Conservation (phyloP, 2,797 vertebrate genomes). For the Helarctos malayanus region DNA sequence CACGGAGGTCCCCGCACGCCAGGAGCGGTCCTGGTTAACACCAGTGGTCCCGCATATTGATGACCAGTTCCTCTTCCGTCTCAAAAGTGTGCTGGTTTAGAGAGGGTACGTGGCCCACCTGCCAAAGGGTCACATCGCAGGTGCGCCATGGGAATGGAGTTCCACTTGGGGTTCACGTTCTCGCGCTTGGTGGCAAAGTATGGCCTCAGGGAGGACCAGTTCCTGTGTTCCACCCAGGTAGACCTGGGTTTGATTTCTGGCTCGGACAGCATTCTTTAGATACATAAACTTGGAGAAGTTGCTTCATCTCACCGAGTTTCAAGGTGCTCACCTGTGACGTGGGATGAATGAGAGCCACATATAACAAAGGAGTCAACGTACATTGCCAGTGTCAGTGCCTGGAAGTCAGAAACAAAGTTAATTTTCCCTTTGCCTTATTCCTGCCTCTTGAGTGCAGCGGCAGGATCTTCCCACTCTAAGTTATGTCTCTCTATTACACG, state of each 20-base stretch:
- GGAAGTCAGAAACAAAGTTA: not conserved
- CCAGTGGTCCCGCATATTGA: no score
- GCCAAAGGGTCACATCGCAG: not conserved
- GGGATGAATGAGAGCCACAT: not conserved
- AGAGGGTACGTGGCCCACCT: accelerated
- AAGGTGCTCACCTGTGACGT: not conserved
- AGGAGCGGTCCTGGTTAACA: not conserved
- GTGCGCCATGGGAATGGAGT: not conserved
- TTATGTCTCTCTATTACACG: not conserved
- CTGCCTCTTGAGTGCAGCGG: not conserved
- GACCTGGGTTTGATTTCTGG: not conserved
- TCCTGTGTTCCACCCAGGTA: not conserved
- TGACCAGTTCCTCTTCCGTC: not conserved
- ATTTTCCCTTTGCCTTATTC: not conserved
- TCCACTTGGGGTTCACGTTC: not conserved
- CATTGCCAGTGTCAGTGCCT: not conserved
- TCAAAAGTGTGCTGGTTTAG: not conserved
- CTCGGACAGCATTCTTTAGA: not conserved
- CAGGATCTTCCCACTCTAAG: slow-evolving; percentile 27
- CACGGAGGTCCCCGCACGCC: accelerated
- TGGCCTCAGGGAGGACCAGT: not conserved
- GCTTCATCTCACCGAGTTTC: not conserved
- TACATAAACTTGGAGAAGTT: not conserved
- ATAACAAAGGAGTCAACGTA: not conserved
- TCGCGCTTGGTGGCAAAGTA: not conserved